A percentile compares a stretch with the other conserved stretches of the same genome.
Evolutionary conservation across 2,888 invertebrate genomes (phyloP).

Genomic region (Epinotia bilunana): DNA sequence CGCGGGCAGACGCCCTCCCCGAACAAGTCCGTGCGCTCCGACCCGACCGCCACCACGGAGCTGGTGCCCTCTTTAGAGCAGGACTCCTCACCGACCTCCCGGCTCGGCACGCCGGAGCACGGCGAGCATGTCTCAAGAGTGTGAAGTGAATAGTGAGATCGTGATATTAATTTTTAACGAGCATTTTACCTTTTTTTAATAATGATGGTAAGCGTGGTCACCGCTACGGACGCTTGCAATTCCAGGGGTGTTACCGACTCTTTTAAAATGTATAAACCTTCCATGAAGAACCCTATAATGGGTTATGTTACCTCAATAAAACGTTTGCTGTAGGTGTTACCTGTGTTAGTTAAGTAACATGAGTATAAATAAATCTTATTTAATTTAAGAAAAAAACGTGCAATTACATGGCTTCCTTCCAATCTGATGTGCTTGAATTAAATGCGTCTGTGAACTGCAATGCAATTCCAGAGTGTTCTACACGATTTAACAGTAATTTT

Average conservation of each 20-base stretch:
- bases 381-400: neutral
- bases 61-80: slow-evolving; percentile 69
- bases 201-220: too few relatives aligned
- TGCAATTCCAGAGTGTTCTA: neutral
- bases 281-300: too few relatives aligned
- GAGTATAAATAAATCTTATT: neutral
- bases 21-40: slow-evolving; percentile 67
- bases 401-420: neutral
- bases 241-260: too few relatives aligned
- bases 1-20: slow-evolving; percentile 63
- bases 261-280: too few relatives aligned
- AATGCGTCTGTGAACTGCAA: neutral
- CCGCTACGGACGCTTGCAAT: too few relatives aligned
- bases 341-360: neutral
- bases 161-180: too few relatives aligned
- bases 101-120: slow-evolving; percentile 56
- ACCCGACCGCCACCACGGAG: slow-evolving; percentile 73
- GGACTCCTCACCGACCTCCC: slow-evolving; percentile 63
- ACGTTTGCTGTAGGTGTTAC: neutral
- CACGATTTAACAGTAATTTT: neutral
- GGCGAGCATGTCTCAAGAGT: slow-evolving; percentile 49
- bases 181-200: too few relatives aligned
- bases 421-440: neutral
- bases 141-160: neutral
- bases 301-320: neutral